Base-by-base conservation (phyloP, 2,888 invertebrate genomes). In the Lobophora halterata region DNA sequence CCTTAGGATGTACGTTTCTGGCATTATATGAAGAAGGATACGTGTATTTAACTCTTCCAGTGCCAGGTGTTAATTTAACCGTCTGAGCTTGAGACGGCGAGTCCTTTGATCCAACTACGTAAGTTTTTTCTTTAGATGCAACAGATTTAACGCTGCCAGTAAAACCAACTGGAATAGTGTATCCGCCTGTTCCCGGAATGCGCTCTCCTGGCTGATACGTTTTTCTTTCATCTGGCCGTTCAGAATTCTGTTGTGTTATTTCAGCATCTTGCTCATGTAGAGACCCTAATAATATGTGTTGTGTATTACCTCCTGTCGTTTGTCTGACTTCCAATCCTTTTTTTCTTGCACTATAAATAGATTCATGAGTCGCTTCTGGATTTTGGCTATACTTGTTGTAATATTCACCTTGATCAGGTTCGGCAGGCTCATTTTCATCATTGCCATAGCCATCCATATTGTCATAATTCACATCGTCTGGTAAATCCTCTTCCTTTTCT, bases 11-110 rank as follows among this genome's bases (percentile, higher is more conserved):
- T 1, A 85, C 69, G 34, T 64, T 74, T 55, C 61, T 76, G 2
- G 63, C 59, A 36, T n/a, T n/a, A n/a, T 73, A 73, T 4, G 56
- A 46, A 7, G 58, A 49, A n/a, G 79, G 75, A 36, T 77, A 62
- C 5, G 61, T 58, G 33, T 85, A 87, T 48, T 67, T 79, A 0
- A 86, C 58, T 63, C 79, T 81, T 3, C 89, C 89, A 2, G 74
- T 71, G 2, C 89, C 89, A 2, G 89, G 89, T 23, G 81, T 80
- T 11, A 76, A 68, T 1, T 89, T 86, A 3, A 92, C 91, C 1
- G 91, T 91, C 70, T 93, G 93, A 1, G 92, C 91, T 72, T 92
- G 92, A 3, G 92, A 90, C 49, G 91, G 90, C 13, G 89, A 90
- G 36, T 85, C 81, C 14, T 81, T 86, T 3, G 88, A 82, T 2